Conservation (phyloP, 2,113 vertebrate species). For the Osmerus eperlanus region DNA sequence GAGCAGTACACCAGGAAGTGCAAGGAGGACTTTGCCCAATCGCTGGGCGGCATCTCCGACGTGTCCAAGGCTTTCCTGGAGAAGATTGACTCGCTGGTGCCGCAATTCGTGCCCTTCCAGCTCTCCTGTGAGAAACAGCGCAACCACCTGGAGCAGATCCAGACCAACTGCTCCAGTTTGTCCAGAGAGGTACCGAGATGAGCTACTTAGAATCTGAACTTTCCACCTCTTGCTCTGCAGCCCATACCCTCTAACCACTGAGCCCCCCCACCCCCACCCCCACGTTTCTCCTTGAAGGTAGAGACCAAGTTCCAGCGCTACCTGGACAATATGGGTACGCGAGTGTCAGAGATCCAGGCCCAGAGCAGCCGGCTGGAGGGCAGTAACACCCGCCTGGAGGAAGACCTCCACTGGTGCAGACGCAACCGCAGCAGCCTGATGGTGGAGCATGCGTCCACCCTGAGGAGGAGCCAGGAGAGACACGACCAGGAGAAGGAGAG, state of each 20-base stretch:
- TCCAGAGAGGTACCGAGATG: slow-evolving; percentile 42
- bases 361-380: slow-evolving; percentile 58
- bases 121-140: slow-evolving; percentile 67
- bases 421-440: slow-evolving; percentile 47
- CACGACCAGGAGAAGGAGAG: slow-evolving; percentile 57
- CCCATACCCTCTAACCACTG: too few relatives aligned
- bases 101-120: slow-evolving; percentile 59
- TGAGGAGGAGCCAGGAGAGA: slow-evolving; percentile 45
- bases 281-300: slow-evolving; percentile 27
- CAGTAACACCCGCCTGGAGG: slow-evolving; percentile 56
- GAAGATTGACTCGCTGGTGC: slow-evolving; percentile 66
- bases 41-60: slow-evolving; percentile 58
- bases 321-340: slow-evolving; percentile 48
- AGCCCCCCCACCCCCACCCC: too few relatives aligned
- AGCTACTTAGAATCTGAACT: too few relatives aligned
- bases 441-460: slow-evolving; percentile 34
- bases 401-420: slow-evolving; percentile 54
- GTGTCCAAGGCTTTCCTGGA: slow-evolving; percentile 65
- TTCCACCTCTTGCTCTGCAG: too few relatives aligned
- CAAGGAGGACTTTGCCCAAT: slow-evolving; percentile 59
- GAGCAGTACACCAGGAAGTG: slow-evolving; percentile 40
- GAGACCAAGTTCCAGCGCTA: slow-evolving; percentile 62
- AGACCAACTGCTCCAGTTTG: slow-evolving; percentile 60
- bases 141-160: slow-evolving; percentile 59
- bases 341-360: slow-evolving; percentile 42